phyloP scores from a whole-genome alignment of 1,140 invertebrate genomes.

The Battus philenor region DNA sequence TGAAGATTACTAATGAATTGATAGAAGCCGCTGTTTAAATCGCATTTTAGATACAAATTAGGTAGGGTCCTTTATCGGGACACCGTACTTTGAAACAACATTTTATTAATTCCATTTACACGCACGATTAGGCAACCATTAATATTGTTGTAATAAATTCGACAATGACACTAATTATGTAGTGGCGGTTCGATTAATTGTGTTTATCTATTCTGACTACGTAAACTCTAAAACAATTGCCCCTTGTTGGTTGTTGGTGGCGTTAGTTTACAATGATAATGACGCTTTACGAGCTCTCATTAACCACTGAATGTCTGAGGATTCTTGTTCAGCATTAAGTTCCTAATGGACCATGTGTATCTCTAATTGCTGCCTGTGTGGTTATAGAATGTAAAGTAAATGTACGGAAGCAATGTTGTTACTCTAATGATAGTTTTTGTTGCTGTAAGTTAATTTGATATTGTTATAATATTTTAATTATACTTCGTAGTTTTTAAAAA shows the following conservation, averaged over 20 bases:
- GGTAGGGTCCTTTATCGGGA: conserved; percentile 1
- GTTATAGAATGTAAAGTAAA: background rate
- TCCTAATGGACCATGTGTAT: conserved; percentile 15
- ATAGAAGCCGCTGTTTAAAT: too few species aligned
- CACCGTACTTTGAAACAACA: background rate
- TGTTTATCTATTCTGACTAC: conserved; percentile 7
- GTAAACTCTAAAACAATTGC: conserved; percentile 2
- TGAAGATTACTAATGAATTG: too few species aligned
- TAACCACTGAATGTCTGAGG: conserved; percentile 16
- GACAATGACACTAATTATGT: conserved; percentile 8
- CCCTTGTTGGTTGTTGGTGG: background rate
- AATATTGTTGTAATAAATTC: conserved; percentile 14
- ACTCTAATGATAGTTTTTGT: too few species aligned
- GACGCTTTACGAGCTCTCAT: conserved; percentile 4
- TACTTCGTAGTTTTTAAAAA: too few species aligned
- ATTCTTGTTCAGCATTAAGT: conserved; percentile 16
- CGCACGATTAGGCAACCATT: conserved; percentile 11
- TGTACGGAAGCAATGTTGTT: background rate
- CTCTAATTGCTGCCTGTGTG: conserved; percentile 4
- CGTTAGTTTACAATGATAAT: conserved; percentile 11
- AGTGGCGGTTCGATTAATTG: conserved; percentile 8
- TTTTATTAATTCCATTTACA: conserved; percentile 17
- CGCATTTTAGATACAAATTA: conserved; percentile 10
- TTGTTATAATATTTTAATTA: too few species aligned
- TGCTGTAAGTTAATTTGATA: too few species aligned